Evolutionary conservation across 2,797 vertebrate genomes (phyloP).

Genomic region (Epinephelus awoara): DNA sequence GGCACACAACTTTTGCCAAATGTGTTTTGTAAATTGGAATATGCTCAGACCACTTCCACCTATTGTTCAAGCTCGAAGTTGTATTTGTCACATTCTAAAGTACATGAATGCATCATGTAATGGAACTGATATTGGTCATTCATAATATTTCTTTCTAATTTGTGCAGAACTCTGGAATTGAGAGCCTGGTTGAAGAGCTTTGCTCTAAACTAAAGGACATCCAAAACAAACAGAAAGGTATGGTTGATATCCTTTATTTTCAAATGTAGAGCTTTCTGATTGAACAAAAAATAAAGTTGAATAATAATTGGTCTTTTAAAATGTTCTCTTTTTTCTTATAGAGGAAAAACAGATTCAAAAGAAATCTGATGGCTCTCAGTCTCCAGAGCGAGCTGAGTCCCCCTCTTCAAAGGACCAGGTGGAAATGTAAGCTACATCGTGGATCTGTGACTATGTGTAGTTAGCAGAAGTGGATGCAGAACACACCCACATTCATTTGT

Average conservation of each 20-base stretch:
- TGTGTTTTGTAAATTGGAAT: neutral
- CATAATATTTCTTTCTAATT: constrained; percentile 36
- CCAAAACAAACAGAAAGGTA: constrained; percentile 98
- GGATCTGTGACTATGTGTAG: neutral
- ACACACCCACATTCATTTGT: neutral
- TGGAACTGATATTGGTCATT: neutral
- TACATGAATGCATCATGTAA: neutral
- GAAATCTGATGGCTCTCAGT: constrained; percentile 93
- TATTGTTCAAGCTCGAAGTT: neutral
- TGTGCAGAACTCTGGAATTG: constrained; percentile 96
- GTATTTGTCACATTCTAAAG: neutral
- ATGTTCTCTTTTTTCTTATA: constrained; percentile 63
- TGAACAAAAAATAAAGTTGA: neutral
- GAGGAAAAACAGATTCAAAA: constrained; percentile 96
- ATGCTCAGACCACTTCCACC: neutral
- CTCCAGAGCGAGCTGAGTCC: constrained; percentile 94
- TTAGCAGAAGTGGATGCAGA: neutral
- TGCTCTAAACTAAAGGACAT: constrained; percentile 99
- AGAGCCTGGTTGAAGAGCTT: constrained; percentile 98
- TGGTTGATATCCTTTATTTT: constrained; percentile 20
- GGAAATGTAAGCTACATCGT: constrained; percentile 92
- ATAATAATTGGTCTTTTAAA: neutral
- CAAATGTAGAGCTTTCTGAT: neutral
- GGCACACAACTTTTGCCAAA: neutral
- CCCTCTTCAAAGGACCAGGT: constrained; percentile 98